Evolutionary conservation across 2,113 vertebrate species (phyloP).

Genomic region (Patagioenas fasciata): DNA sequence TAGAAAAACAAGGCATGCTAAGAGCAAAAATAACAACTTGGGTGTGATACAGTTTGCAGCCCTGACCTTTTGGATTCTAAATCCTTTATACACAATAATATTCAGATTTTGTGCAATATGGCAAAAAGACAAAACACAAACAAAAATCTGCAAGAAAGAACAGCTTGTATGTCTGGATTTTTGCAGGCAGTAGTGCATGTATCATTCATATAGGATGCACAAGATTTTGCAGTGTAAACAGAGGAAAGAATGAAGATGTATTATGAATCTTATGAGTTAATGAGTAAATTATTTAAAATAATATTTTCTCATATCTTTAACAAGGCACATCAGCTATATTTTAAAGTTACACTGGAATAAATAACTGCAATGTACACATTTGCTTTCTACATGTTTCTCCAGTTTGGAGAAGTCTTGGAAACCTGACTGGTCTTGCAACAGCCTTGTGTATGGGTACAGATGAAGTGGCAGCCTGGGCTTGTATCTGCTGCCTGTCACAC

Average conservation of each 20-base stretch:
- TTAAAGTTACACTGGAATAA: neutral
- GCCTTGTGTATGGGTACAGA: neutral
- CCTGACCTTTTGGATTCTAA: slow-evolving; percentile 33
- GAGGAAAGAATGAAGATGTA: neutral
- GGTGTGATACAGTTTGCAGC: slow-evolving; percentile 16
- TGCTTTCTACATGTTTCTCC: neutral
- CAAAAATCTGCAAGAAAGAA: slow-evolving; percentile 35
- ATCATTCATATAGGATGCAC: neutral
- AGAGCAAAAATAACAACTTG: slow-evolving; percentile 52
- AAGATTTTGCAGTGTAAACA: neutral
- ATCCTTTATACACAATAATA: neutral
- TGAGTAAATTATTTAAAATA: neutral
- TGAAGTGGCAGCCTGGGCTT: neutral
- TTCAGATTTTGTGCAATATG: slow-evolving; percentile 40
- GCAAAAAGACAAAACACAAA: slow-evolving; percentile 17
- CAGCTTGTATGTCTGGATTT: neutral
- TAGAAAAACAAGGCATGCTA: slow-evolving; percentile 42
- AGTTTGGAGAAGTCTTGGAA: neutral
- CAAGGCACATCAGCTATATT: neutral
- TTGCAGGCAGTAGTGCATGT: neutral
- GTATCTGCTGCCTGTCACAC: neutral
- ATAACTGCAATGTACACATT: neutral
- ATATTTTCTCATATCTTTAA: neutral
- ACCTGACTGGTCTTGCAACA: neutral
- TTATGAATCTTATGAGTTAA: neutral